A percentile compares a stretch with the other conserved stretches of the same genome.
These are phyloP conservation scores for Penaeus vannamei DNA, from an alignment of 1,140 invertebrate genomes.

Conservation along the genomic window DNA sequence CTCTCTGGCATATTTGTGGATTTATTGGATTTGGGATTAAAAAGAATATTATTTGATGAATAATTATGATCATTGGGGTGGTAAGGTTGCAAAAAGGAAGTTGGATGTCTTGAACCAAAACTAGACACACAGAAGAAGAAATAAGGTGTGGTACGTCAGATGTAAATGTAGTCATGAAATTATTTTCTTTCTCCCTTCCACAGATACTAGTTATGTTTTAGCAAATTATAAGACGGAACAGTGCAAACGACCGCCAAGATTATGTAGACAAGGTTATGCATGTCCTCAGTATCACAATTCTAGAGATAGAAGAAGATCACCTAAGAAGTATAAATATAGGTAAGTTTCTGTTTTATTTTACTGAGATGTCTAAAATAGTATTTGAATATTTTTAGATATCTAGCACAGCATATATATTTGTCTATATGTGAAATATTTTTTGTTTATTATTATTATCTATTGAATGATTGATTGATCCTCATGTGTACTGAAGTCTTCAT, in stretches of 20 bases:
- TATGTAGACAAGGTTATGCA: conserved; percentile 98
- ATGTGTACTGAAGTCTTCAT: no score
- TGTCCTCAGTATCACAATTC: conserved; percentile 99
- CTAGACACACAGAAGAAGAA: no score
- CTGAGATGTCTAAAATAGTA: background rate
- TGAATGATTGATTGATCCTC: no score
- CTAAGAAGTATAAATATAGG: conserved; percentile 89
- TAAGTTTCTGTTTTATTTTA: conserved; percentile 70
- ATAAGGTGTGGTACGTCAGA: background rate
- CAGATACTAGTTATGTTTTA: conserved; percentile 97
- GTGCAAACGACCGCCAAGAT: conserved; percentile 94
- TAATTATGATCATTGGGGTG: no score
- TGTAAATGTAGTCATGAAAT: background rate
- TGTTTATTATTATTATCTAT: no score
- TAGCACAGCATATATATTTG: background rate
- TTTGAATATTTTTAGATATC: background rate
- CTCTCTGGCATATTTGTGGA: no score
- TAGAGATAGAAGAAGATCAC: conserved; percentile 92
- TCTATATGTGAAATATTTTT: no score
- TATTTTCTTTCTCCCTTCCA: conserved; percentile 70
- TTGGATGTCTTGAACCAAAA: no score
- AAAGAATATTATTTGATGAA: no score
- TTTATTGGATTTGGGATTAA: no score
- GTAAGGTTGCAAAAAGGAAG: no score
- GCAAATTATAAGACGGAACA: conserved; percentile 99